A percentile compares a stretch with the other conserved stretches of the same genome.
phyloP scores from a whole-genome alignment of 1,140 invertebrate species.

The Bactericera cockerelli region DNA sequence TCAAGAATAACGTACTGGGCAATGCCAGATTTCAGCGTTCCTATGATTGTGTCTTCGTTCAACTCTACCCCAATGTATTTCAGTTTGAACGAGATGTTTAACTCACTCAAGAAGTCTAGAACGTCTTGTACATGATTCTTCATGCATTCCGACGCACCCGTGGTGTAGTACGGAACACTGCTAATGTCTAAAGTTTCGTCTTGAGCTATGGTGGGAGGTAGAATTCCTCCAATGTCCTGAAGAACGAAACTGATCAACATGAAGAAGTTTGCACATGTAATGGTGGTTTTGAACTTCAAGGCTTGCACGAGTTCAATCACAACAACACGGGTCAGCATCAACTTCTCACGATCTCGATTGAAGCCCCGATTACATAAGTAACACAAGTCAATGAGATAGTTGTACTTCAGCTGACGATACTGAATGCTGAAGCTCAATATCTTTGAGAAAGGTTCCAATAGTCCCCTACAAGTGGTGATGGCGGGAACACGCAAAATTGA shows the following conservation, averaged over 20 bases:
- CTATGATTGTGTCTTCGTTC: conserved; percentile 90
- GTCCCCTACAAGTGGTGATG: conserved; percentile 59
- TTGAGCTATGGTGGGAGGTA: conserved; percentile 44
- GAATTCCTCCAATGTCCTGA: conserved; percentile 60
- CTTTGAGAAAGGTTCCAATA: conserved; percentile 93
- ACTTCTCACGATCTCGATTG: conserved; percentile 81
- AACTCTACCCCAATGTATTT: conserved; percentile 61
- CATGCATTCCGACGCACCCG: conserved; percentile 84
- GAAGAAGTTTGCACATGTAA: conserved; percentile 88
- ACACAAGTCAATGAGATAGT: conserved; percentile 73
- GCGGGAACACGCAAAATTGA: conserved; percentile 71
- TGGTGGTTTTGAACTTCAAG: conserved; percentile 81
- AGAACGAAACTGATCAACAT: conserved; percentile 76
- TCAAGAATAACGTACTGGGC: conserved; percentile 90
- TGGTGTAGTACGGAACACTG: conserved; percentile 44
- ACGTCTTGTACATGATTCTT: conserved; percentile 82
- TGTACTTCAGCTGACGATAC: conserved; percentile 69
- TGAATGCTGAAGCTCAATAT: conserved; percentile 80
- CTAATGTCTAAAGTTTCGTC: conserved; percentile 33
- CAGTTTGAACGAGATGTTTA: conserved; percentile 90
- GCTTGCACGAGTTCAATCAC: conserved; percentile 90
- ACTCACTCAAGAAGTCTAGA: conserved; percentile 88
- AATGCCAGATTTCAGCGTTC: conserved; percentile 84
- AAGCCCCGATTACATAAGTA: conserved; percentile 78
- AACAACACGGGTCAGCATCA: conserved; percentile 73